These are phyloP conservation scores for Mus minutoides DNA, from an alignment of 2,797 vertebrate genomes.

Conservation along the genomic window DNA sequence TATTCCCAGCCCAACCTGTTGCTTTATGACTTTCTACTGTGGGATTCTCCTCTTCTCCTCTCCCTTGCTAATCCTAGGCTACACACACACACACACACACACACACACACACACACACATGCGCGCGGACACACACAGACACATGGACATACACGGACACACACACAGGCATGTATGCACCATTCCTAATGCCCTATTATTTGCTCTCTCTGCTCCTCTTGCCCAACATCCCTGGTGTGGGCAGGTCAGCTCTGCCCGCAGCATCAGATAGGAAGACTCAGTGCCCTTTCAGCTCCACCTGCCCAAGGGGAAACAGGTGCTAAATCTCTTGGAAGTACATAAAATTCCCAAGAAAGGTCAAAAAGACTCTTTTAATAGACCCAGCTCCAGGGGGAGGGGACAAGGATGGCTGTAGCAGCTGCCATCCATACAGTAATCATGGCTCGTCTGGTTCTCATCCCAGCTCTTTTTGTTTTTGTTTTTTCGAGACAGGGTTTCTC, in stretches of 20 bases:
- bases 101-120: background rate
- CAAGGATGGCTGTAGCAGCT: background rate
- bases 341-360: constrained; percentile 60
- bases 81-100: background rate
- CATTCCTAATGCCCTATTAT: background rate
- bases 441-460: background rate
- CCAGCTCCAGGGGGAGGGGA: background rate
- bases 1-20: background rate
- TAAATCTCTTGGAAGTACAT: constrained; percentile 59
- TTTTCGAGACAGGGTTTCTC: too few relatives aligned
- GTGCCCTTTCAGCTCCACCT: background rate
- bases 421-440: background rate
- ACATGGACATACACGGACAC: background rate
- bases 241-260: background rate
- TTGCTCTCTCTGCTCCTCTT: background rate
- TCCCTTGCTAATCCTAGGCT: background rate
- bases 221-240: background rate
- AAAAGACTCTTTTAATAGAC: constrained; percentile 22
- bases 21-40: background rate
- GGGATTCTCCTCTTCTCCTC: background rate
- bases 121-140: background rate
- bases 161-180: background rate
- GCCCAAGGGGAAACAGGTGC: constrained; percentile 1
- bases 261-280: constrained; percentile 4
- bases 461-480: too few relatives aligned